Base-by-base conservation (phyloP, 2,113 vertebrate genomes). In the Psilopsiagon aymara region DNA sequence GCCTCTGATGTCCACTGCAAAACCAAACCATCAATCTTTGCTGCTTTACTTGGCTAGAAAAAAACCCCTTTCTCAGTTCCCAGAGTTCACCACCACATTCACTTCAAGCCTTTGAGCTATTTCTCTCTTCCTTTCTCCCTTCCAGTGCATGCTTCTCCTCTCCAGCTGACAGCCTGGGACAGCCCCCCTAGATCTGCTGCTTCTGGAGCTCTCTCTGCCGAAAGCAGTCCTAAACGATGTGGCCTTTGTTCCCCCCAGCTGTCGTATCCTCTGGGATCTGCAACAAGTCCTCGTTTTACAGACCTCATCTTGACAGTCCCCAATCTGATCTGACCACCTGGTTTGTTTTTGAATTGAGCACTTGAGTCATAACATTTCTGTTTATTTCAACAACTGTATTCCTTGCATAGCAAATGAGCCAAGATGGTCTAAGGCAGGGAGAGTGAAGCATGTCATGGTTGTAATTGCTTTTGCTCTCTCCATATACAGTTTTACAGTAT, bases 371-470 rank as follows among this genome's bases (percentile, higher is more conserved):
- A 94, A 96, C 96, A 95, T 98, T 97, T 97, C 97, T 98, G 95
- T 98, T 98, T 97, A 97, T 97, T 97, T 96, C 97, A 89, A 94
- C 95, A 92, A 96, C 97, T 98, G 97, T 97, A 95, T 96, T 97
- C 90, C 73, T 91, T 92, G 94, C 94, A 95, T 97, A 97, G 96
- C 97, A 98, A 98, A 97, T 97, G 97, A 97, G 97, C 97, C 98
- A 98, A 94, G 82, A 97, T 96, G 85, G 93, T 95, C 96, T 97
- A 96, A 97, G 97, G 92, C 82, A 27, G 97, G 96, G 96, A 97
- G 96, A 96, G 83, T 15, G 17, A 97, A 94, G 93, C 88, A 92
- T 78, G 93, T 95, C 94, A 25, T 95, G 94, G 97, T 96, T 98
- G 95, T 96, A 95, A 97, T 95, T 97, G 96, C 93, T 97, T 98